Evolutionary conservation across 2,888 invertebrate species (phyloP), one percentile per base, ranked within the genome.

Genomic region (Vannuccia rotundouncinata): DNA sequence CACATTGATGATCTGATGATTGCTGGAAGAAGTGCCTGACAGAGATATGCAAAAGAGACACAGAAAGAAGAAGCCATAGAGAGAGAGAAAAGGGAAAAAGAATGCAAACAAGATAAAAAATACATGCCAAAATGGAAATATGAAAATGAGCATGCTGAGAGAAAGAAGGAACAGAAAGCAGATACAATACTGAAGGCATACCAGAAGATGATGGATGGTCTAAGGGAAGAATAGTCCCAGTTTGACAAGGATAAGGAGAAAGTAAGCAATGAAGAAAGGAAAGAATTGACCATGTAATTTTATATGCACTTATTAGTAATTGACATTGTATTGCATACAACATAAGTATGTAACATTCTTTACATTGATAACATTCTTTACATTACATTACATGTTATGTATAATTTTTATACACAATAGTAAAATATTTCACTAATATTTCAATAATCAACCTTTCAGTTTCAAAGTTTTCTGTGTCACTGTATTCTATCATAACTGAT

Each of bases 171-270:
- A 31, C 31, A 77, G 59, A 17, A 31, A 59, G 76, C 66, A 27
- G 66, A 66, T 66, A 27, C 66, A 66, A n/a, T 66, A 27, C 66
- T 66, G 66, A 66, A 66, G 66, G 66, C 66, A 66, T 66, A 66
- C 66, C 66, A 66, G 66, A 66, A 66, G 25, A 66, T 66, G 66
- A 66, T 66, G 66, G 66, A 66, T 22, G 66, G 25, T 66, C 66
- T 66, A 27, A 66, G 66, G 25, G 25, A 66, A 22, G 66, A 66
- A 66, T 27, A 22, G 25, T 66, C 66, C 25, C 66, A n/a, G 66
- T 66, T 66, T n/a, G 66, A 66, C 25, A 66, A 66, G 45, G 45
- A 45, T 45, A 45, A 45, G 66, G 66, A 66, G 66, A 66, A 66
- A 5, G 66, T 66, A 66, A 27, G 66, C 66, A 22, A 17, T 17